Base-by-base conservation (phyloP, 2,888 invertebrate genomes). In the Tineola bisselliella region DNA sequence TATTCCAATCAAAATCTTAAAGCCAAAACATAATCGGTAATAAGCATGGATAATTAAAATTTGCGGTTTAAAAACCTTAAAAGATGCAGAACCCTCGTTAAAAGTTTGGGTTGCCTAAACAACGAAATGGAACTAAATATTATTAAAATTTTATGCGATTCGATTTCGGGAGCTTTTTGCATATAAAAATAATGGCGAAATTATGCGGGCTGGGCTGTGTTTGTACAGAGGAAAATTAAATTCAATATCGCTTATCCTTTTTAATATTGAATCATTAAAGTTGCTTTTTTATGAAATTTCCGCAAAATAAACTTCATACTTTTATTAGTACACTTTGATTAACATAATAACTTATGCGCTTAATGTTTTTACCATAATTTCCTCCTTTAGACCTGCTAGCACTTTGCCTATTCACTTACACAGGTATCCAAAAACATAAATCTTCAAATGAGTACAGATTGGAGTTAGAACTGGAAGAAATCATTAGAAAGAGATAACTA, bases 101-200 rank as follows among this genome's bases (percentile, higher is more conserved):
- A 38, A 38, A 38, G 3, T 6, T 38, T 38, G 38, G 11, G 48
- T 48, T 13, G 5, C 48, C 15, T 18, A 48, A 13, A 48, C 15
- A 48, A 48, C 48, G 18, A 48, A 48, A 48, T 48, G 15, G 15
- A 18, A 18, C 17, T 48, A 18, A 48, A 15, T 48, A 18, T 48
- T 48, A 48, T 48, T 12, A 48, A 15, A 48, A 48, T 48, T 48
- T 48, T 48, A 48, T 48, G 48, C 48, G 48, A 18, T 48, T 48
- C 18, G 48, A 48, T 48, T 48, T 48, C 15, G 18, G 48, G 10
- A 18, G 48, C 15, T 10, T 18, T 12, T 13, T 12, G 10, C 15
- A 15, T 48, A 38, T 38, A 48, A 48, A 44, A 48, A 48, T 48
- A 48, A 48, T 48, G 48, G 13, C n/a, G 8, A 13, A 18, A 48